Conservation (phyloP, 1,140 invertebrate genomes). For the Acromyrmex charruanus region DNA sequence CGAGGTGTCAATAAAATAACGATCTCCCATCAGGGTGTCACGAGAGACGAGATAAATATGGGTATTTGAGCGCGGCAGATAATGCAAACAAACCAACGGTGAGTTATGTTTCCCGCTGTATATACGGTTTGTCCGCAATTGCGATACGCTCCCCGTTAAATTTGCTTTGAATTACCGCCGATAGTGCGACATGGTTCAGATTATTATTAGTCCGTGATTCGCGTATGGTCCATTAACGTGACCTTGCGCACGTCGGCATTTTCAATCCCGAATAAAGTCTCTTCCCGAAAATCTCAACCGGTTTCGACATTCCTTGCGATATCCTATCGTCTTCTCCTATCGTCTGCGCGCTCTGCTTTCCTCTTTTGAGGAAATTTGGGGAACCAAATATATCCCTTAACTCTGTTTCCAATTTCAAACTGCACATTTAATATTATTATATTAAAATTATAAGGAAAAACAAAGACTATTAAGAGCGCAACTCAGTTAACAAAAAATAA, state of each 20-base stretch:
- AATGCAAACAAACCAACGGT: constrained; percentile 84
- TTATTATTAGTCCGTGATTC: constrained; percentile 83
- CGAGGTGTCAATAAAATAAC: constrained; percentile 82
- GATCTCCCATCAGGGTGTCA: constrained; percentile 78
- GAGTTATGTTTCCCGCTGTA: constrained; percentile 82
- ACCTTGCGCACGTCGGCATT: constrained; percentile 68
- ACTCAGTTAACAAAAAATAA: too few species aligned
- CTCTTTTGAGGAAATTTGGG: background rate
- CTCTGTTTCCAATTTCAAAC: background rate
- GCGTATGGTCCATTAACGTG: constrained; percentile 79
- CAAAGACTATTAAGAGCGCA: too few species aligned
- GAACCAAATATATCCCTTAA: background rate
- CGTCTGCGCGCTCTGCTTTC: too few species aligned
- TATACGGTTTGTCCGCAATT: constrained; percentile 77
- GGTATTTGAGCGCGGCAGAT: constrained; percentile 83
- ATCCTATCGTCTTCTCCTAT: background rate
- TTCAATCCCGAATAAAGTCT: constrained; percentile 43
- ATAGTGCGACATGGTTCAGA: constrained; percentile 78
- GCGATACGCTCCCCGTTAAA: constrained; percentile 82
- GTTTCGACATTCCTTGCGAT: background rate
- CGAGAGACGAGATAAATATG: constrained; percentile 83
- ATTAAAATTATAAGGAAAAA: too few species aligned
- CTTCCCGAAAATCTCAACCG: background rate
- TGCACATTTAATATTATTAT: too few species aligned
- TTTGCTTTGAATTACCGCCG: constrained; percentile 83